Evolutionary conservation across 2,888 invertebrate species (phyloP).

Genomic region (Trachelus tabidus): DNA sequence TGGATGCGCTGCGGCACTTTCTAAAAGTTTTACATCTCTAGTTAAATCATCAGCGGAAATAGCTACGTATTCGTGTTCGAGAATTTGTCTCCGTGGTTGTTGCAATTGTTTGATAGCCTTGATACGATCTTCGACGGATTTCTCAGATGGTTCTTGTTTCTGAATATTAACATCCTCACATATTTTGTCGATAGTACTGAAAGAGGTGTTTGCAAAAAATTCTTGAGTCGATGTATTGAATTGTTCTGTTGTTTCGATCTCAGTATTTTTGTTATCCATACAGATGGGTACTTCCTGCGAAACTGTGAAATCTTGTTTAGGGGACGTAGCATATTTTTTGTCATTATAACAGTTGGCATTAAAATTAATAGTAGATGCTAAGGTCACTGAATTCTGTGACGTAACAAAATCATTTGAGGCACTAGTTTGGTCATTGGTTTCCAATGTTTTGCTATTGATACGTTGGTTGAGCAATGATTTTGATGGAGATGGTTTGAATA

Average conservation of each 20-base stretch:
- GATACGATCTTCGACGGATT: constrained; percentile 7
- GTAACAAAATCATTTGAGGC: too few relatives aligned
- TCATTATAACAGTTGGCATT: too few relatives aligned
- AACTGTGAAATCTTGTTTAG: too few relatives aligned
- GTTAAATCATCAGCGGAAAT: constrained; percentile 30
- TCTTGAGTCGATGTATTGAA: constrained; percentile 40
- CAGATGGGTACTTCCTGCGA: too few relatives aligned
- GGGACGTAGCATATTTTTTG: too few relatives aligned
- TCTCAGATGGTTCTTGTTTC: neutral
- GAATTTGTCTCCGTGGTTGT: constrained; percentile 17
- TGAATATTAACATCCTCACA: constrained; percentile 20
- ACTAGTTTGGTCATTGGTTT: too few relatives aligned
- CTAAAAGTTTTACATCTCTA: constrained; percentile 26
- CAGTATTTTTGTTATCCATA: neutral
- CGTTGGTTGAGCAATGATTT: neutral
- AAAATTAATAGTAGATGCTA: too few relatives aligned
- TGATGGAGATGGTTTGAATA: constrained; percentile 33
- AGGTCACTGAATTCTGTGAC: too few relatives aligned
- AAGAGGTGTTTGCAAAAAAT: constrained; percentile 43
- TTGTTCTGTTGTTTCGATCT: constrained; percentile 20
- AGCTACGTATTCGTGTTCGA: constrained; percentile 16
- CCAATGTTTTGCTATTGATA: too few relatives aligned
- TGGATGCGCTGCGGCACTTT: constrained; percentile 17
- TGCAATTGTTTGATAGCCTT: constrained; percentile 26
- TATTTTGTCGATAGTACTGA: constrained; percentile 37